phyloP scores from a whole-genome alignment of 2,797 vertebrate species.

The Sphaeramia orbicularis region DNA sequence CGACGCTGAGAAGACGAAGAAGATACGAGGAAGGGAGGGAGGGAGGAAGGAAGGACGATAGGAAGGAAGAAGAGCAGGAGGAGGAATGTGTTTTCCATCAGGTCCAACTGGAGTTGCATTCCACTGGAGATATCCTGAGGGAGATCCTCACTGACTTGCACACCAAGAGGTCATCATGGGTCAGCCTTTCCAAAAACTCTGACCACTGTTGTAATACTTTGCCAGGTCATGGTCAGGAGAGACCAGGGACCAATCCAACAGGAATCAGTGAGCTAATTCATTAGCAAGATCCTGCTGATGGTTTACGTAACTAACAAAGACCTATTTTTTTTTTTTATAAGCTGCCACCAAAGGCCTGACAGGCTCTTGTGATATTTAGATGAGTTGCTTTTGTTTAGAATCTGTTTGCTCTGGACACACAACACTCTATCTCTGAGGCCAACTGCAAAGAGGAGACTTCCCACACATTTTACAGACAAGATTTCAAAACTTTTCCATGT shows the following conservation, averaged over 20 bases:
- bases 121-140: constrained; percentile 71
- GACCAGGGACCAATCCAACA: constrained; percentile 16
- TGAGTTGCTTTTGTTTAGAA: constrained; percentile 12
- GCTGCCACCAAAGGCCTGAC: constrained; percentile 1
- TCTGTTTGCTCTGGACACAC: constrained; percentile 22
- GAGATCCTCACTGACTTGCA: constrained; percentile 54
- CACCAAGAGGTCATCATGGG: constrained; percentile 56
- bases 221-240: not conserved
- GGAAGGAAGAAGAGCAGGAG: constrained; percentile 37
- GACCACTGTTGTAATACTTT: constrained; percentile 15
- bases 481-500: too few relatives aligned
- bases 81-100: constrained; percentile 81
- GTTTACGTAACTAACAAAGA: constrained; percentile 5
- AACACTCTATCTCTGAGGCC: constrained; percentile 17
- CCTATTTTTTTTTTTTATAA: constrained; percentile 15
- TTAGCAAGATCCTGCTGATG: constrained; percentile 32
- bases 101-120: constrained; percentile 80
- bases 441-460: not conserved
- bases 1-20: constrained; percentile 30
- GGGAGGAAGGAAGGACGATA: not conserved
- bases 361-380: constrained; percentile 33
- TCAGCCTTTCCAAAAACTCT: constrained; percentile 47
- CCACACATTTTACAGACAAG: too few relatives aligned
- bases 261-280: constrained; percentile 10
- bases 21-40: constrained; percentile 3